Percentiles rank a stretch among this genome's conserved stretches.
These are phyloP conservation scores for Trichechus manatus DNA, from an alignment of 2,113 vertebrate genomes.

Conservation along the genomic window DNA sequence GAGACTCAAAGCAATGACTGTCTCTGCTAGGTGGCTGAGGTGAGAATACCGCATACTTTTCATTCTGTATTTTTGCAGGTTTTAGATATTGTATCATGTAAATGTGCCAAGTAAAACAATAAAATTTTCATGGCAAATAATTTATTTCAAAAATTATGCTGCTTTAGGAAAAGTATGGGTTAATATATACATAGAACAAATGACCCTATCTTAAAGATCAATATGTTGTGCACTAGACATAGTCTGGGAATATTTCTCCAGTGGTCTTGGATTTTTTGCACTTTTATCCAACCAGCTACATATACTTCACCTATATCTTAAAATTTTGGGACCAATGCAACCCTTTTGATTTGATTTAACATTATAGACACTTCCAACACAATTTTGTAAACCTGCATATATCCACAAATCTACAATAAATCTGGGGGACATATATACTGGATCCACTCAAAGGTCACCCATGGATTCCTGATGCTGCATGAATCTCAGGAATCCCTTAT, in stretches of 20 bases:
- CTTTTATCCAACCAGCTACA: background rate
- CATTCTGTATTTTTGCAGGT: background rate
- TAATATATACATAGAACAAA: background rate
- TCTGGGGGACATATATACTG: background rate
- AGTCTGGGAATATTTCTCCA: background rate
- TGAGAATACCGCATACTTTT: background rate
- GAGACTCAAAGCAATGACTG: background rate
- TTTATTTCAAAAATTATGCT: background rate
- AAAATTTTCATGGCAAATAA: constrained; percentile 27
- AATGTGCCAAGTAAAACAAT: background rate
- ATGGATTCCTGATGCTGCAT: background rate
- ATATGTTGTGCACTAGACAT: background rate
- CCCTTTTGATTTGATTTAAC: background rate
- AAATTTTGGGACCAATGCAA: background rate
- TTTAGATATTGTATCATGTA: background rate
- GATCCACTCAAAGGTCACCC: background rate
- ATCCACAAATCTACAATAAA: background rate
- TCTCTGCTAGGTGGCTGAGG: background rate
- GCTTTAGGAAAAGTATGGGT: background rate
- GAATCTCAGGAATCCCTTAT: background rate
- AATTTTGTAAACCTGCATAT: background rate
- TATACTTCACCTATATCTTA: background rate
- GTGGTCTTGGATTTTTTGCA: background rate
- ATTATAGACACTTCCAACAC: background rate
- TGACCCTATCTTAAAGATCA: background rate